Conservation (phyloP, 2,888 invertebrate genomes). For the Bhutanitis thaidina region DNA sequence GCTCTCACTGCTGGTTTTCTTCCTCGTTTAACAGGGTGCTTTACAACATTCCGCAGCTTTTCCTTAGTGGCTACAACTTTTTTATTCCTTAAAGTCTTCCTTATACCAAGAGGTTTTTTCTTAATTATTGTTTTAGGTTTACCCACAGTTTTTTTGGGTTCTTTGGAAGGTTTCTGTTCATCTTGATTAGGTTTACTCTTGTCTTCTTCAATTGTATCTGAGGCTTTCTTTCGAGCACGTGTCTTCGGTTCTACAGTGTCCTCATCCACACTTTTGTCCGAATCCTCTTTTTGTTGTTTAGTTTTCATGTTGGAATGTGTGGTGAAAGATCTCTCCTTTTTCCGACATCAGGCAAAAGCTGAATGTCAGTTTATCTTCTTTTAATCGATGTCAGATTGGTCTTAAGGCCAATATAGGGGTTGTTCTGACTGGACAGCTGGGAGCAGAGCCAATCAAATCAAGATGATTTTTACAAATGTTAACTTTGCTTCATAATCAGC, state of each 20-base stretch:
- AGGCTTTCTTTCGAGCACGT: constrained; percentile 70
- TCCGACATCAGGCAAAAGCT: constrained; percentile 70
- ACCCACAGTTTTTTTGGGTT: constrained; percentile 53
- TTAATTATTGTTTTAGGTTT: constrained; percentile 65
- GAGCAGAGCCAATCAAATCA: neutral
- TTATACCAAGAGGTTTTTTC: constrained; percentile 68
- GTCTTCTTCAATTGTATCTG: constrained; percentile 60
- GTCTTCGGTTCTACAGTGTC: constrained; percentile 70
- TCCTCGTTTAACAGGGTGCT: constrained; percentile 49
- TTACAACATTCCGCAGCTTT: constrained; percentile 58
- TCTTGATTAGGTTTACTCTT: constrained; percentile 58
- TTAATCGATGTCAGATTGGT: constrained; percentile 36
- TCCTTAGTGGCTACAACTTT: constrained; percentile 57
- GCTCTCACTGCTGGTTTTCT: constrained; percentile 57
- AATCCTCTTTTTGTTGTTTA: constrained; percentile 69
- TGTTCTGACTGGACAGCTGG: neutral
- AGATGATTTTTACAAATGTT: neutral
- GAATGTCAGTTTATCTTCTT: constrained; percentile 36
- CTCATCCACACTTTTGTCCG: constrained; percentile 68
- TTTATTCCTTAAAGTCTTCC: constrained; percentile 67
- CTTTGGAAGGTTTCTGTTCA: constrained; percentile 70
- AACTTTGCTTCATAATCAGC: constrained; percentile 2
- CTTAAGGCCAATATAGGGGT: neutral
- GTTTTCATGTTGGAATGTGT: constrained; percentile 79
- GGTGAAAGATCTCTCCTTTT: constrained; percentile 65